Conservation (phyloP, 2,888 invertebrate genomes). For the Pyrochroa serraticornis region DNA sequence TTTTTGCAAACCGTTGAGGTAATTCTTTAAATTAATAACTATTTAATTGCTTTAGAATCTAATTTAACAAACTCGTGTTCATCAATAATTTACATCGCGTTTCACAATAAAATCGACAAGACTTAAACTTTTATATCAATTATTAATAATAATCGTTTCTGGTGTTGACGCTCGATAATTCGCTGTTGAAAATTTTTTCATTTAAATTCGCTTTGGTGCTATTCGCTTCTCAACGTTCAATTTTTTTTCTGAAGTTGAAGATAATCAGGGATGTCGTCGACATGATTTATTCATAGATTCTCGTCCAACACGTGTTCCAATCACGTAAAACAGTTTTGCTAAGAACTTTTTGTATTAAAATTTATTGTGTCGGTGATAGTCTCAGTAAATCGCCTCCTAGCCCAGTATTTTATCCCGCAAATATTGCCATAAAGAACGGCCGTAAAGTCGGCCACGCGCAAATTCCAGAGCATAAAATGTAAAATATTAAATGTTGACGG, state of each 20-base stretch:
- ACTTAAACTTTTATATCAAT: no score
- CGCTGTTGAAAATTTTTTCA: no score
- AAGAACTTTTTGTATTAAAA: conserved; percentile 27
- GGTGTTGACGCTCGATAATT: no score
- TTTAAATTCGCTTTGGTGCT: no score
- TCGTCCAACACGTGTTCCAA: conserved; percentile 19
- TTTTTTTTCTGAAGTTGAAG: not conserved
- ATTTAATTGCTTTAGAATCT: no score
- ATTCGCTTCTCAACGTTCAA: not conserved
- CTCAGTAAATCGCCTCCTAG: conserved; percentile 12
- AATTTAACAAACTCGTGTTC: no score
- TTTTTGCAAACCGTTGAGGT: no score
- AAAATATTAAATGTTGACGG: conserved; percentile 22
- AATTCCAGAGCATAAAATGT: conserved; percentile 9
- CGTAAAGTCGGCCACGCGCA: conserved; percentile 10
- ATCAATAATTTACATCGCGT: no score
- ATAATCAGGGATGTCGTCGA: conserved; percentile 8
- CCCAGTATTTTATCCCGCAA: conserved; percentile 14
- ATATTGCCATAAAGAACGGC: conserved; percentile 18
- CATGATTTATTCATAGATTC: conserved; percentile 21
- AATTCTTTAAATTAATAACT: no score
- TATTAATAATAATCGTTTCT: no score
- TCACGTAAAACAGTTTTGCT: conserved; percentile 18
- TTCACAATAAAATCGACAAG: no score
- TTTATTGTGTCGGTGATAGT: conserved; percentile 23